Evolutionary conservation across 2,797 vertebrate species (phyloP), one percentile per base, ranked within the genome.

Genomic region (Podarcis siculus): DNA sequence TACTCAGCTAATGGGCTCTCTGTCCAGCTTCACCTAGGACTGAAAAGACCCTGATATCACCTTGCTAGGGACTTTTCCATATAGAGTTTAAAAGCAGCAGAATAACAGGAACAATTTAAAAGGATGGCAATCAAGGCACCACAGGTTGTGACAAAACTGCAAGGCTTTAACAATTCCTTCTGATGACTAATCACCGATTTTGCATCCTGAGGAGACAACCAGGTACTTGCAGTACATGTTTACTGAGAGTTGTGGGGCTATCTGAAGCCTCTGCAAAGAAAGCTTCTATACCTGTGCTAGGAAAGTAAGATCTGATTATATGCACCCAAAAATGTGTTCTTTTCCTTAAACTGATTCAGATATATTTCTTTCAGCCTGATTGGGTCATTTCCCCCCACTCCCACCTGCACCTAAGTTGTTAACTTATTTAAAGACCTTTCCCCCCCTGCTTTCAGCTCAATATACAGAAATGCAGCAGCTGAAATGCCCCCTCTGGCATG

Each of bases 41-140:
- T 30, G n/a, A 23, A 27, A 19, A 71, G 39, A 79, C 32, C 1
- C 27, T 69, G 13, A 79, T 76, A 80, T n/a, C 0, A 66, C 32
- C 25, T 76, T 8, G 0, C 61, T 55, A 1, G 17, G 8, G 19
- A 12, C 4, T 61, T 79, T 88, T 35, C 19, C 23, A 55, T 35
- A 73, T 8, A 39, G 1, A 25, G 1, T 27, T 77, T 32, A 27
- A 83, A 87, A 79, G 1, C 88, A 89, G 37, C 0, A 2, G 32
- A 87, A 30, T 13, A 25, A 1, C 2, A 1, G 66, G 0, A 1
- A n/a, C 23, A 64, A 12, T 7, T 21, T 0, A 2, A 37, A 25
- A 84, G 86, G 1, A 73, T 71, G 4, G 1, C 2, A 61, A 76
- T 81, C 69, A 76, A n/a, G 17, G 23, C 58, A 2, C 37, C 61